Percentiles rank a stretch among this genome's conserved stretches.
Conservation (phyloP, 1,140 invertebrate species). For the Ostrea denselamellosa region DNA sequence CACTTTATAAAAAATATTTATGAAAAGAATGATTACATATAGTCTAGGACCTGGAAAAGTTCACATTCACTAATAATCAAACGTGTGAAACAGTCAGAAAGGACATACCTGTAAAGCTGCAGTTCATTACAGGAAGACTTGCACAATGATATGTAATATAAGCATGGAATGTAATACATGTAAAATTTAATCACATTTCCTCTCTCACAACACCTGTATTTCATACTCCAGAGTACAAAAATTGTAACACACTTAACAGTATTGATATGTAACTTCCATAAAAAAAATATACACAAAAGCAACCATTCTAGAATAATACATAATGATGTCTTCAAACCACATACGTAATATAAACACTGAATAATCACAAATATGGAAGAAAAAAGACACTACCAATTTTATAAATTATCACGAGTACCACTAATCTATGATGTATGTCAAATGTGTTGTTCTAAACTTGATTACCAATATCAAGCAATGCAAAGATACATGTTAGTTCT, state of each 20-base stretch:
- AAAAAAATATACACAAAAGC: slow-evolving; percentile 21
- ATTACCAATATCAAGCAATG: too few relatives aligned
- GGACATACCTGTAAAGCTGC: background rate
- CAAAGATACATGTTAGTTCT: too few relatives aligned
- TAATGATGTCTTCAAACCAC: background rate
- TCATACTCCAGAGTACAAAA: background rate
- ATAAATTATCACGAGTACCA: background rate
- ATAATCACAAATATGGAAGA: background rate
- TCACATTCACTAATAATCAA: background rate
- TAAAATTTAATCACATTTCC: background rate
- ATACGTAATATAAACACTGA: background rate
- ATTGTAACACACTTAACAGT: background rate
- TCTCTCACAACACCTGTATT: slow-evolving; percentile 10
- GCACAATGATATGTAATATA: slow-evolving; percentile 8
- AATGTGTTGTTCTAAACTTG: too few relatives aligned
- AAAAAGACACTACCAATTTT: background rate
- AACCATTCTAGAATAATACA: slow-evolving; percentile 17
- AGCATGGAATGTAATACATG: slow-evolving; percentile 20
- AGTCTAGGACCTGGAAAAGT: background rate
- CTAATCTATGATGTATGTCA: background rate
- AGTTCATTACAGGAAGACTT: background rate
- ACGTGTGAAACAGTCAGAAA: background rate
- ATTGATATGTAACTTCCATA: background rate
- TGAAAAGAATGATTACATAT: background rate
- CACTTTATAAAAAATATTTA: slow-evolving; percentile 12